Conservation (phyloP, 2,113 vertebrate genomes). For the Apistogramma diplotaenia region DNA sequence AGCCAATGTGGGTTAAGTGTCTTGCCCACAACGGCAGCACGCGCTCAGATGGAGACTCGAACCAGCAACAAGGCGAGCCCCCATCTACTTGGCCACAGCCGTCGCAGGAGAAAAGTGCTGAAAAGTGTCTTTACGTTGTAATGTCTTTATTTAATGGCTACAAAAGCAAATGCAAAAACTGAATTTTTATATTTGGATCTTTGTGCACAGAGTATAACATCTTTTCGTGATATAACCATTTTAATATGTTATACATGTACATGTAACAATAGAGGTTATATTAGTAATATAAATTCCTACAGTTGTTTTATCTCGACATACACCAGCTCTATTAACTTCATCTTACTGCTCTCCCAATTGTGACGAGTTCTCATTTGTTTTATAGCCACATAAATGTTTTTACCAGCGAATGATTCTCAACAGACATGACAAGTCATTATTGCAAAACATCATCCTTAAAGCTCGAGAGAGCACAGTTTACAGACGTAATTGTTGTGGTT, state of each 20-base stretch:
- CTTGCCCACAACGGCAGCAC: too few relatives aligned
- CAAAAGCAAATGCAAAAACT: not conserved
- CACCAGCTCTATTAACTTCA: not conserved
- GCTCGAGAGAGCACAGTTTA: not conserved
- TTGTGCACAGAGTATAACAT: not conserved
- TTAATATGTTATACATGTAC: not conserved
- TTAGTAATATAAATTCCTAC: not conserved
- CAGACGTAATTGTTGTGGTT: slow-evolving; percentile 6
- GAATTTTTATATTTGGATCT: not conserved
- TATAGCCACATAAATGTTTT: not conserved
- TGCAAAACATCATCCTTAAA: not conserved
- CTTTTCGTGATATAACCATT: not conserved
- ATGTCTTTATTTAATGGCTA: not conserved
- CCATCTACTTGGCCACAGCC: too few relatives aligned
- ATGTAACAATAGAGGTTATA: not conserved
- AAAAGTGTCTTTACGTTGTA: not conserved
- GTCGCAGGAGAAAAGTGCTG: too few relatives aligned
- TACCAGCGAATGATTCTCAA: not conserved
- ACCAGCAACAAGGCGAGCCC: too few relatives aligned
- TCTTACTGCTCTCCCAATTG: not conserved
- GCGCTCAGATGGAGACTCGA: too few relatives aligned
- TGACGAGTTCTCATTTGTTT: not conserved
- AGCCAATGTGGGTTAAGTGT: too few relatives aligned
- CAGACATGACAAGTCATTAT: not conserved
- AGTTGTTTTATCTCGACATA: not conserved